These are phyloP conservation scores for Nemoura dubitans DNA, from an alignment of 2,888 invertebrate genomes.

Conservation along the genomic window DNA sequence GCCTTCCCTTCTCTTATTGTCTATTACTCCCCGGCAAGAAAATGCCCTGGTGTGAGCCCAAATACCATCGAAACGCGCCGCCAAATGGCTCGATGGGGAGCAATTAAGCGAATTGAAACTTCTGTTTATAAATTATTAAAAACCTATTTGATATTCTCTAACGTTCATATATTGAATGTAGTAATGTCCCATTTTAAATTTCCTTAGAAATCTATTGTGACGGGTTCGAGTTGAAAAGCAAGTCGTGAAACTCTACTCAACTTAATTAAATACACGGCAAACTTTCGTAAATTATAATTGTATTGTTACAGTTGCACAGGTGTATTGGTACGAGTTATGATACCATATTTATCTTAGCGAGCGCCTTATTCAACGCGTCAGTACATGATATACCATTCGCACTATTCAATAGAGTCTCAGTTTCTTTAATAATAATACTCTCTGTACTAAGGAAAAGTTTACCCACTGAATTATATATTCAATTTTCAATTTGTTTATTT, in stretches of 20 bases:
- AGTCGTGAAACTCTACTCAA: not conserved
- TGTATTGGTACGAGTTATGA: not conserved
- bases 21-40: not conserved
- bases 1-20: not conserved
- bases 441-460: too few species aligned
- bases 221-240: not conserved
- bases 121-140: not conserved
- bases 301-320: not conserved
- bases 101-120: not conserved
- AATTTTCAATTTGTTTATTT: too few species aligned
- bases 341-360: not conserved
- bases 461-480: too few species aligned
- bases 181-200: not conserved
- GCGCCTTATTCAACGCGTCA: not conserved
- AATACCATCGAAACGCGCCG: not conserved
- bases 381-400: too few species aligned
- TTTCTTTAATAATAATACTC: too few species aligned
- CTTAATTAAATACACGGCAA: not conserved
- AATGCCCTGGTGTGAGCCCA: not conserved
- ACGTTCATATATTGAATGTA: not conserved
- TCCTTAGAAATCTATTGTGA: not conserved
- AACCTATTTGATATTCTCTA: not conserved
- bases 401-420: too few species aligned
- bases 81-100: not conserved
- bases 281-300: not conserved